A percentile compares a stretch with the other conserved stretches of the same genome.
These are phyloP conservation scores for Rhamphomyia laevipes DNA, from an alignment of 2,888 invertebrate genomes.

Conservation along the genomic window DNA sequence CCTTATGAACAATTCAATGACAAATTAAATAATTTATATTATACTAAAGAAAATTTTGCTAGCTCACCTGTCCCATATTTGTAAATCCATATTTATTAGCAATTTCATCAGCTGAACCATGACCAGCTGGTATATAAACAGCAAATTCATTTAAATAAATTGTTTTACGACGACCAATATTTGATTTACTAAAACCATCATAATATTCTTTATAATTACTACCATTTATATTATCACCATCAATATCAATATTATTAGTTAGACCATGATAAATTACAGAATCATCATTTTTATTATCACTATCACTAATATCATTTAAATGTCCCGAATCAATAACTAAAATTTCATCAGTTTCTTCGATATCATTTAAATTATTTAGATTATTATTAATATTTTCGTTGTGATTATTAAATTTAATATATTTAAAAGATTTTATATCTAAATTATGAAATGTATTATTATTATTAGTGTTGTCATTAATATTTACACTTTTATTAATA, in stretches of 20 bases:
- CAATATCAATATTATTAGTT: no score
- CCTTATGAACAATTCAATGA: background rate
- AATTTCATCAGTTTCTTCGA: background rate
- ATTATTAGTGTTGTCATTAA: background rate
- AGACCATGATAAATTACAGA: no score
- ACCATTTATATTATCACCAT: no score
- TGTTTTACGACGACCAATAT: slow-evolving; percentile 12
- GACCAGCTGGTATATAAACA: slow-evolving; percentile 66
- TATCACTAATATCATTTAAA: background rate
- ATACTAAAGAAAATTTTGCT: no score
- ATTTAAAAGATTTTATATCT: background rate
- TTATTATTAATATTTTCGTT: slow-evolving; percentile 9
- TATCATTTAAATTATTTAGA: slow-evolving; percentile 2
- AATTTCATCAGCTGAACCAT: slow-evolving; percentile 59
- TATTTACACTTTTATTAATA: background rate
- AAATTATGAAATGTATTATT: background rate
- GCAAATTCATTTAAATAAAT: slow-evolving; percentile 77
- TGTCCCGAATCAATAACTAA: background rate
- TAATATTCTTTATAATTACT: slow-evolving; percentile 9
- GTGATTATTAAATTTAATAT: background rate
- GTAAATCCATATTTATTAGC: slow-evolving; percentile 76
- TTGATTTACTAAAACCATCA: slow-evolving; percentile 13
- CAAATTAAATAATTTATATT: slow-evolving; percentile 2
- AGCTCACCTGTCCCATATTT: slow-evolving; percentile 77
- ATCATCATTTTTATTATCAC: background rate